Evolutionary conservation across 2,888 invertebrate genomes (phyloP).

Genomic region (Rhaphigaster nebulosa): DNA sequence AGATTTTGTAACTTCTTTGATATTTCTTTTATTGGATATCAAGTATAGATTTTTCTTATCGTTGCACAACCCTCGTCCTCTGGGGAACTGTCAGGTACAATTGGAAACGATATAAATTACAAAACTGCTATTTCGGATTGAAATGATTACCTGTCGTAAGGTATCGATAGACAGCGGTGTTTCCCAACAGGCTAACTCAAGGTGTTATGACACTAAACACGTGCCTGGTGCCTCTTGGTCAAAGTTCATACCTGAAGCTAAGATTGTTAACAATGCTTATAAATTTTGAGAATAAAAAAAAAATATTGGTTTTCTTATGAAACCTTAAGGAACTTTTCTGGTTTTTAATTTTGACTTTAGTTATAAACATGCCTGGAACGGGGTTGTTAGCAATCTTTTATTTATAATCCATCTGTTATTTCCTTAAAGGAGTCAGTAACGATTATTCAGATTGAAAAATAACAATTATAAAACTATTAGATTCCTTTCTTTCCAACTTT

Average conservation of each 20-base stretch:
- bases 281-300: not conserved
- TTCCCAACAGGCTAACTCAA: not conserved
- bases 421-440: no score
- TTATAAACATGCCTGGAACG: no score
- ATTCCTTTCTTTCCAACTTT: no score
- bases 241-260: not conserved
- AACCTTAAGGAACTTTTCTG: no score
- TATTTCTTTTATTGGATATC: not conserved
- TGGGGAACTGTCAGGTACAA: not conserved
- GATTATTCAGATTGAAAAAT: no score
- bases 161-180: not conserved
- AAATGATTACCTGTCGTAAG: constrained; percentile 29
- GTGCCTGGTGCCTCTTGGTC: not conserved
- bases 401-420: no score
- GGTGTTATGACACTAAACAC: not conserved
- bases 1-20: not conserved
- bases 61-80: not conserved
- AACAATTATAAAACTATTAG: no score
- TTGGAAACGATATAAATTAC: constrained; percentile 12
- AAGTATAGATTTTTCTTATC: not conserved
- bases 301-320: no score
- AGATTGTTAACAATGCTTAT: not conserved
- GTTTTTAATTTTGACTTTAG: no score
- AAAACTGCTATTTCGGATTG: not conserved
- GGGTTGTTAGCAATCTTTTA: no score